Evolutionary conservation across 1,140 invertebrate species (phyloP).

Genomic region (Drosophila sucinea): DNA sequence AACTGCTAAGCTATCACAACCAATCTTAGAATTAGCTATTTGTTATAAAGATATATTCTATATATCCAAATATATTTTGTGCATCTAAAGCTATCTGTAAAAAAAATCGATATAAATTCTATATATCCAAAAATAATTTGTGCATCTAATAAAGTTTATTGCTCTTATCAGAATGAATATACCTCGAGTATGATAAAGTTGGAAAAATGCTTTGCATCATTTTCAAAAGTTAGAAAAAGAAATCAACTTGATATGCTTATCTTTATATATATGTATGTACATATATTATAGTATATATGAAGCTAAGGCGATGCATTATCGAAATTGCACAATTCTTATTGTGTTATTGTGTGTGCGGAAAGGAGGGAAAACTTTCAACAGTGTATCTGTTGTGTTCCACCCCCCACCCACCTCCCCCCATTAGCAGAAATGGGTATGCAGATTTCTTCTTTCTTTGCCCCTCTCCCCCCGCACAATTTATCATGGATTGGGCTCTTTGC

Average conservation of each 20-base stretch:
- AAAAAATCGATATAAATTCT: no score
- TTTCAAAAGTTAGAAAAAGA: background rate
- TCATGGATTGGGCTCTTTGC: background rate
- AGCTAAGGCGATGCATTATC: conserved; percentile 65
- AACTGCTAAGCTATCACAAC: no score
- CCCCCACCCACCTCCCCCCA: conserved; percentile 16
- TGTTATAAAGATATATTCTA: no score
- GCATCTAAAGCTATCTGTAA: no score
- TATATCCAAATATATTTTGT: no score
- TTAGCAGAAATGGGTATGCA: conserved; percentile 52
- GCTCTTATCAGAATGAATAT: background rate
- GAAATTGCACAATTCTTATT: conserved; percentile 76
- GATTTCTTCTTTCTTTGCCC: conserved; percentile 43
- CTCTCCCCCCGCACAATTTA: background rate
- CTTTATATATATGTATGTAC: background rate
- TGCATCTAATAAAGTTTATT: background rate
- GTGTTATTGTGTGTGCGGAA: conserved; percentile 56
- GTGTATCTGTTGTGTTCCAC: conserved; percentile 48
- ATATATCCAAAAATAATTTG: no score
- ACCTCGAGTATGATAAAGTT: background rate
- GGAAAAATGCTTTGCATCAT: background rate
- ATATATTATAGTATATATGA: conserved; percentile 16
- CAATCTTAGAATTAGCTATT: no score
- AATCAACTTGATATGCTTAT: conserved; percentile 4
- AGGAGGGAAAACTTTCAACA: conserved; percentile 58